phyloP scores from a whole-genome alignment of 2,888 invertebrate species.

The Hypolimnas misippus region DNA sequence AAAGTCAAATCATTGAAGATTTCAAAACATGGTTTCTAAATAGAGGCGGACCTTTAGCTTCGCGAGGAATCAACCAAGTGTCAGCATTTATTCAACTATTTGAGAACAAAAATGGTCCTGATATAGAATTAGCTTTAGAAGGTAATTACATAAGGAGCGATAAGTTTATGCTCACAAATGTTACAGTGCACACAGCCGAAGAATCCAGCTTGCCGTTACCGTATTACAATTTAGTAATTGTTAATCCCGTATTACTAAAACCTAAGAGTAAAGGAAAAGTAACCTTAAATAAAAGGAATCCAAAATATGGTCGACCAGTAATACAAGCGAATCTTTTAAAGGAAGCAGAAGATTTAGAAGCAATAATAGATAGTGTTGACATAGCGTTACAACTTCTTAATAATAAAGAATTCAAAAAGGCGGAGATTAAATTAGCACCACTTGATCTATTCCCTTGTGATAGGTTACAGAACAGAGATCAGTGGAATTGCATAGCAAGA shows the following conservation, averaged over 20 bases:
- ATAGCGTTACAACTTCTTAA: constrained; percentile 75
- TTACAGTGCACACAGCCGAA: constrained; percentile 70
- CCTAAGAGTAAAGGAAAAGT: constrained; percentile 78
- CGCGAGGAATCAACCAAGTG: constrained; percentile 74
- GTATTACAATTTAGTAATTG: constrained; percentile 75
- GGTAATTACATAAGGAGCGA: constrained; percentile 77
- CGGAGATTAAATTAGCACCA: constrained; percentile 74
- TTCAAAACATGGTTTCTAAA: constrained; percentile 78
- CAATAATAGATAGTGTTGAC: constrained; percentile 75
- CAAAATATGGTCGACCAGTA: constrained; percentile 75
- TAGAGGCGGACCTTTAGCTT: constrained; percentile 70
- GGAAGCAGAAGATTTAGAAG: constrained; percentile 74
- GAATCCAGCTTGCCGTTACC: constrained; percentile 71
- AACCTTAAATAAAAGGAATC: constrained; percentile 71
- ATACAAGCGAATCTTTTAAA: constrained; percentile 77
- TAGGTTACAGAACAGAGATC: constrained; percentile 70
- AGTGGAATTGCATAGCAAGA: constrained; percentile 78
- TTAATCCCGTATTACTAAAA: constrained; percentile 69
- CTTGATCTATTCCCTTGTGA: constrained; percentile 77
- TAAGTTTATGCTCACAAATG: constrained; percentile 75
- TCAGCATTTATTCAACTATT: constrained; percentile 77
- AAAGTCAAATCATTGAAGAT: constrained; percentile 67
- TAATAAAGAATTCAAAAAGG: constrained; percentile 74
- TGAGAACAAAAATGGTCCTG: constrained; percentile 73
- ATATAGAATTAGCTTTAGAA: constrained; percentile 71